Conservation (phyloP, 2,113 vertebrate species). For the Eretmochelys imbricata region DNA sequence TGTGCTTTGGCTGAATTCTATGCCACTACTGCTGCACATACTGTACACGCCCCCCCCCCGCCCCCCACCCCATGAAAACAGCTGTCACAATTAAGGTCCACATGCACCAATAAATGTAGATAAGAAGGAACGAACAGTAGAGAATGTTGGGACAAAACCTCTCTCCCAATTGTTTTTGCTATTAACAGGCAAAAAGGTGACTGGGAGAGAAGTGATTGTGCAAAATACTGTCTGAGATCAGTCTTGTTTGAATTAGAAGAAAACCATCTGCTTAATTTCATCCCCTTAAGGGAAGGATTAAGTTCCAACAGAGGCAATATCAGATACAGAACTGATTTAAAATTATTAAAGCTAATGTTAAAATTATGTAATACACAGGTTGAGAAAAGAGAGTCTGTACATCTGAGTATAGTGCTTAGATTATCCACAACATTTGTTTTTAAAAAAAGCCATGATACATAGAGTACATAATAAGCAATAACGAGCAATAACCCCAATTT, state of each 20-base stretch:
- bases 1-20: neutral
- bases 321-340: neutral
- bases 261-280: neutral
- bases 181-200: neutral
- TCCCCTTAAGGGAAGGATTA: neutral
- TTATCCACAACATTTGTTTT: too few relatives aligned
- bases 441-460: too few relatives aligned
- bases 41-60: neutral
- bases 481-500: too few relatives aligned
- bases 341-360: too few relatives aligned
- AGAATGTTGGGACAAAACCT: neutral
- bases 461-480: too few relatives aligned
- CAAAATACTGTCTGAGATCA: neutral
- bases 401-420: too few relatives aligned
- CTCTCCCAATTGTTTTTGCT: neutral
- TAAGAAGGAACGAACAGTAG: neutral
- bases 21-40: neutral
- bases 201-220: neutral
- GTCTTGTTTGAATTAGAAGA: neutral
- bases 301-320: neutral
- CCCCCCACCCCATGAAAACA: neutral
- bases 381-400: too few relatives aligned
- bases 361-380: too few relatives aligned
- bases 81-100: neutral
- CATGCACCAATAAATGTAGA: neutral